phyloP scores from a whole-genome alignment of 2,888 invertebrate species.

The Nephrocerus scutellatus region DNA sequence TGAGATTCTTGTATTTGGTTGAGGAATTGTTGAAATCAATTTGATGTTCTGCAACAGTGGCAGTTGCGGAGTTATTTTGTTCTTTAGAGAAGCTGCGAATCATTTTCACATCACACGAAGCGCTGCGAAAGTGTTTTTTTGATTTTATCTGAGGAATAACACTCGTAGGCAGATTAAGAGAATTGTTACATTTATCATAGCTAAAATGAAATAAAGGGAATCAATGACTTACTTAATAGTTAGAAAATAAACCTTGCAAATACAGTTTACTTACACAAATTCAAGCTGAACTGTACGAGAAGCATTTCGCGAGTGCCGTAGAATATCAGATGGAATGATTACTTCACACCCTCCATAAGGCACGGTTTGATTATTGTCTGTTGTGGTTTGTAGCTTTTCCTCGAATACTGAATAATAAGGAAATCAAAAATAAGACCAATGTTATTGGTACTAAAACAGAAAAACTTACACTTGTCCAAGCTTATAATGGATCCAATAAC shows the following conservation, averaged over 20 bases:
- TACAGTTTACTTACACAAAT: constrained; percentile 47
- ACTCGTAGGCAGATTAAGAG: constrained; percentile 25
- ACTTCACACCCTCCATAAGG: constrained; percentile 36
- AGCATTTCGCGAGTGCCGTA: constrained; percentile 54
- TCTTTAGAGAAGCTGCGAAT: constrained; percentile 45
- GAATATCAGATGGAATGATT: constrained; percentile 38
- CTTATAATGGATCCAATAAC: constrained; percentile 77
- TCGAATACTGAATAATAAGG: constrained; percentile 59
- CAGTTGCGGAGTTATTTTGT: constrained; percentile 27
- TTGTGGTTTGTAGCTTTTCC: constrained; percentile 55
- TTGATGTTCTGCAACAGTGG: constrained; percentile 23
- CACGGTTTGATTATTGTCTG: constrained; percentile 46
- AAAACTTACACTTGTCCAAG: constrained; percentile 67
- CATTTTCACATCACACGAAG: constrained; percentile 48
- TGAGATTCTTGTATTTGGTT: constrained; percentile 39
- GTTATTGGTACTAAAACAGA: too few relatives aligned
- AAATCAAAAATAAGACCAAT: neutral
- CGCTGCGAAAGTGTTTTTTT: constrained; percentile 47
- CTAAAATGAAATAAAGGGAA: constrained; percentile 22
- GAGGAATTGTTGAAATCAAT: constrained; percentile 25
- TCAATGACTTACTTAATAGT: neutral
- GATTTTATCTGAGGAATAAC: constrained; percentile 41
- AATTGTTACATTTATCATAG: constrained; percentile 43
- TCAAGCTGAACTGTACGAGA: constrained; percentile 60
- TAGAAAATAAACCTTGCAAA: neutral